Conservation (phyloP, 2,888 invertebrate species). For the Gastrophysa polygoni region DNA sequence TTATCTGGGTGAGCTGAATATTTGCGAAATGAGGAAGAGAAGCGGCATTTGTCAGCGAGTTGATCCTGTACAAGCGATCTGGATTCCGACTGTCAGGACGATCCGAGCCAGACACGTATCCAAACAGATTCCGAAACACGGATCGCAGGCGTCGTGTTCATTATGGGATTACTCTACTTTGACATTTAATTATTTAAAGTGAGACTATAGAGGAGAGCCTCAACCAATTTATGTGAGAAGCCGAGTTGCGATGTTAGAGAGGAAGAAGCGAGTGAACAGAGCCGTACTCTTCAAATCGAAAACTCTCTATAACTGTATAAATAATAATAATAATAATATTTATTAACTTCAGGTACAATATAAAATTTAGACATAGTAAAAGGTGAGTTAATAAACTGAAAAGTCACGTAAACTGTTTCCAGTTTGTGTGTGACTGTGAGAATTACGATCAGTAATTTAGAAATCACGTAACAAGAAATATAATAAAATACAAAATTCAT, state of each 20-base stretch:
- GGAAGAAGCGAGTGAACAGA: slow-evolving; percentile 1
- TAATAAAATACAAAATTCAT: too few relatives aligned
- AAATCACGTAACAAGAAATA: too few relatives aligned
- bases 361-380: too few relatives aligned
- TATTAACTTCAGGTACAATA: too few relatives aligned
- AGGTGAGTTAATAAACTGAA: too few relatives aligned
- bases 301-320: too few relatives aligned
- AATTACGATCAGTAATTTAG: too few relatives aligned
- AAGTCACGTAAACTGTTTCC: too few relatives aligned
- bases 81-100: slow-evolving; percentile 10
- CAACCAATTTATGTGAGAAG: slow-evolving; percentile 55
- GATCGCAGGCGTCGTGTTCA: slow-evolving; percentile 49
- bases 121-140: slow-evolving; percentile 51
- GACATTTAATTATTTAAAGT: slow-evolving; percentile 58
- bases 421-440: too few relatives aligned
- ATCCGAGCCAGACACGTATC: slow-evolving; percentile 38
- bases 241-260: slow-evolving; percentile 21
- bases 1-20: slow-evolving; percentile 31
- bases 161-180: slow-evolving; percentile 55
- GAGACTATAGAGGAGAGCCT: slow-evolving; percentile 52
- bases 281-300: neutral
- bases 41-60: slow-evolving; percentile 49
- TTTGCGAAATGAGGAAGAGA: slow-evolving; percentile 37
- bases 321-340: too few relatives aligned
- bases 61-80: slow-evolving; percentile 23